Evolutionary conservation across 1,140 invertebrate genomes (phyloP).

Genomic region (Zaprionus davidi): DNA sequence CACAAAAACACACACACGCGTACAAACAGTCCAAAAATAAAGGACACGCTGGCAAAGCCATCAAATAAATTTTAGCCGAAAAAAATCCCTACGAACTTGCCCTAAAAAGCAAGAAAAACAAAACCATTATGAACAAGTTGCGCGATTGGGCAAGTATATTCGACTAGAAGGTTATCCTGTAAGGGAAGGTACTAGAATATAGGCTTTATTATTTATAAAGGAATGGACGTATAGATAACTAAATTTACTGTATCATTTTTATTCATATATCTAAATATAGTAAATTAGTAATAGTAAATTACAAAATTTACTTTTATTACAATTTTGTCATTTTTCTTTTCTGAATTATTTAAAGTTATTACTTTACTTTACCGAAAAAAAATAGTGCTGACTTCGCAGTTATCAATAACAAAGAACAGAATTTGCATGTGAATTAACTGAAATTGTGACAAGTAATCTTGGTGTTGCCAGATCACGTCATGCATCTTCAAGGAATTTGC

Average conservation of each 20-base stretch:
- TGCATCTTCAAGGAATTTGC: not conserved
- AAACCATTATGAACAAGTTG: conserved; percentile 53
- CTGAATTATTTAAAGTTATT: too few species aligned
- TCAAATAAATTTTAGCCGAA: conserved; percentile 56
- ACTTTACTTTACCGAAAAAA: too few species aligned
- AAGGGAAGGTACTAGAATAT: not conserved
- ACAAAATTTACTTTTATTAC: too few species aligned
- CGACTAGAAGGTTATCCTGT: conserved; percentile 1
- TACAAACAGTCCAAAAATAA: conserved; percentile 43
- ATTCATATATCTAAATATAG: too few species aligned
- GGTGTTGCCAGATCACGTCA: not conserved
- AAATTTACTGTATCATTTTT: too few species aligned
- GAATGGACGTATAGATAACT: too few species aligned
- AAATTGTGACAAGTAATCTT: not conserved
- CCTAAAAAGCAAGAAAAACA: conserved; percentile 30
- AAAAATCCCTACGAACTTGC: conserved; percentile 15
- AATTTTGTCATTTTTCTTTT: too few species aligned
- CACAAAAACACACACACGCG: not conserved
- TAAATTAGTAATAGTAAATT: too few species aligned
- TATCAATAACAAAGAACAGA: not conserved
- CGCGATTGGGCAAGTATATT: not conserved
- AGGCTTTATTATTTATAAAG: not conserved
- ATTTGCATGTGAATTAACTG: not conserved
- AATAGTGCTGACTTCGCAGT: not conserved
- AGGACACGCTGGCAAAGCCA: conserved; percentile 51